Conservation (phyloP, 1,140 invertebrate species). For the Radopholus similis region DNA sequence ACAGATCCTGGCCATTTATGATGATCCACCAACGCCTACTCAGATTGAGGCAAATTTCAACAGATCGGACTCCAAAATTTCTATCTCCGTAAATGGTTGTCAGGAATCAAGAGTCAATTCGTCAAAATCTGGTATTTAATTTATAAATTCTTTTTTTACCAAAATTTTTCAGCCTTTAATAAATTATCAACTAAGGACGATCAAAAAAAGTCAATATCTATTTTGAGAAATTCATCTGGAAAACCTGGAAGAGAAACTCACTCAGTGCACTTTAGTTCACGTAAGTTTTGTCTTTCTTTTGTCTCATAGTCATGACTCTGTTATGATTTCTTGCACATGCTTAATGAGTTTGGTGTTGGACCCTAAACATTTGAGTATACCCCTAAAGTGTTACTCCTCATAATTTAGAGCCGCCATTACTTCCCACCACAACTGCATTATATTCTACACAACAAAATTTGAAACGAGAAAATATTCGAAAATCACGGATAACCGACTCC, state of each 20-base stretch:
- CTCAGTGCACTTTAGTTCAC: background rate
- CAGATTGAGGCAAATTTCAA: background rate
- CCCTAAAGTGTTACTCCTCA: background rate
- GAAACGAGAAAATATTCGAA: constrained; percentile 2
- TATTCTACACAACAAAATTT: background rate
- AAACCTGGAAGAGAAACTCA: background rate
- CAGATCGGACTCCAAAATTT: background rate
- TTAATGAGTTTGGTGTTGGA: no score
- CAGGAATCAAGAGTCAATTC: background rate
- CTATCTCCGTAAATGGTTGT: background rate
- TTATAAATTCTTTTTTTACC: background rate
- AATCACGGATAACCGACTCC: constrained; percentile 7
- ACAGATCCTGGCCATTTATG: constrained; percentile 12
- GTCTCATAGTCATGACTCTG: background rate
- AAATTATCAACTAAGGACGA: background rate
- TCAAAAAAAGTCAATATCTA: background rate
- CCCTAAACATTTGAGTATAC: background rate
- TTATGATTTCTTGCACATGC: background rate
- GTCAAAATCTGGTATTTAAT: background rate
- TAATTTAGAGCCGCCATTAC: background rate
- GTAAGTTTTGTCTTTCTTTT: background rate
- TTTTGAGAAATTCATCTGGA: background rate
- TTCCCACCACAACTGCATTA: background rate
- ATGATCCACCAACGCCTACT: constrained; percentile 3
- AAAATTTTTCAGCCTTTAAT: background rate